Evolutionary conservation across 2,888 invertebrate species (phyloP).

Genomic region (Hirtodrosophila histrioides): DNA sequence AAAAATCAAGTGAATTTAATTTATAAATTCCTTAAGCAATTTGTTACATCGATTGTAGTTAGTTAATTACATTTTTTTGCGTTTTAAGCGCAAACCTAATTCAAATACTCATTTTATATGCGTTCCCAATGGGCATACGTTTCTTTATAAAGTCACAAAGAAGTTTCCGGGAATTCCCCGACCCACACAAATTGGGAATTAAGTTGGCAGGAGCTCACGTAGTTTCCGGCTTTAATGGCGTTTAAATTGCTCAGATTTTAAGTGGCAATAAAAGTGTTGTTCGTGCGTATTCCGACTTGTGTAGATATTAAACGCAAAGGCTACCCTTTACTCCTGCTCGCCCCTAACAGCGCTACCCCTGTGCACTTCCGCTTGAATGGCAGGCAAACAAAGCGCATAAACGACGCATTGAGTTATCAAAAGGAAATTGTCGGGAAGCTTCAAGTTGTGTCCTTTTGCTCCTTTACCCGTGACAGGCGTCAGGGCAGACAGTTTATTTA

Average conservation of each 20-base stretch:
- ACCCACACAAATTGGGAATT: constrained; percentile 39
- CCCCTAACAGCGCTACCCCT: no score
- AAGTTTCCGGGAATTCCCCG: constrained; percentile 13
- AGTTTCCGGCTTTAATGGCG: constrained; percentile 38
- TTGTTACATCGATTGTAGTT: no score
- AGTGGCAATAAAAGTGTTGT: constrained; percentile 60
- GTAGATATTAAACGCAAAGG: constrained; percentile 29
- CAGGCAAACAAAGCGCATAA: constrained; percentile 71
- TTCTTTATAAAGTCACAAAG: constrained; percentile 2
- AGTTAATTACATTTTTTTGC: no score
- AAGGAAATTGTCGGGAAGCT: constrained; percentile 59
- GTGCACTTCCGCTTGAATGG: constrained; percentile 68
- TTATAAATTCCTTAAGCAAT: no score
- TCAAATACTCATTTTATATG: constrained; percentile 1
- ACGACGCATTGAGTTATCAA: constrained; percentile 67
- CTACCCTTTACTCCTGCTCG: not conserved
- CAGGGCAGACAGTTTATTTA: constrained; percentile 66
- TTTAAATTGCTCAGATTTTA: constrained; percentile 52
- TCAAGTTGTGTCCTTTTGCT: constrained; percentile 20
- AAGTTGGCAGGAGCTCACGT: constrained; percentile 45
- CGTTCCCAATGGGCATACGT: not conserved
- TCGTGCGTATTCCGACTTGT: constrained; percentile 49
- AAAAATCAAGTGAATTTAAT: no score
- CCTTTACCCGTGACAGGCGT: constrained; percentile 45
- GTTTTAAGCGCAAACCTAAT: no score